These are phyloP conservation scores for Thryonomys swinderianus DNA, from an alignment of 2,113 vertebrate species.

Conservation along the genomic window DNA sequence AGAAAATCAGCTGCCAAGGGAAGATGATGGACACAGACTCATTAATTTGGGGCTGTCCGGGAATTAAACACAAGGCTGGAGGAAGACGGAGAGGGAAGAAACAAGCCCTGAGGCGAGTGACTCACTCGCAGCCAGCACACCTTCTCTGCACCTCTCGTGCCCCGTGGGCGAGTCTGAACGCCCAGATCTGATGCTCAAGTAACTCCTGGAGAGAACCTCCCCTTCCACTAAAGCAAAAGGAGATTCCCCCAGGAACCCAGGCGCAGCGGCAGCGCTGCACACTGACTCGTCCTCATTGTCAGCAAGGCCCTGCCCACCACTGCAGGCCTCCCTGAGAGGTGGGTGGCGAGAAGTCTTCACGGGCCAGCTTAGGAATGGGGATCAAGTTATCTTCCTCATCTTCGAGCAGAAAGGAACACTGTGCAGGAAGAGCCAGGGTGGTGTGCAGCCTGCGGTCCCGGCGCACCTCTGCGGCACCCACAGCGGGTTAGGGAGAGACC, in stretches of 20 bases:
- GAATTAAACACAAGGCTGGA: conserved; percentile 1
- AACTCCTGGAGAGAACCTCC: too few species aligned
- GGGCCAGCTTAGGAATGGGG: conserved; percentile 92
- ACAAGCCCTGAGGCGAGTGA: too few species aligned
- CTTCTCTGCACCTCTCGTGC: too few species aligned
- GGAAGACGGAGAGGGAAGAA: too few species aligned
- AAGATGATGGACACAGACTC: background rate
- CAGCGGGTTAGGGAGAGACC: background rate
- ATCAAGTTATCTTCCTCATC: conserved; percentile 94
- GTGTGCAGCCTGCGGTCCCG: background rate
- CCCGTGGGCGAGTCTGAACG: too few species aligned
- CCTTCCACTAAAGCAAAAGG: background rate
- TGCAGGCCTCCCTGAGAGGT: conserved; percentile 92
- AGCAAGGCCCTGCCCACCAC: conserved; percentile 95
- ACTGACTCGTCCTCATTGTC: conserved; percentile 89
- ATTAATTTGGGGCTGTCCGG: background rate
- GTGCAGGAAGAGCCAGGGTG: background rate
- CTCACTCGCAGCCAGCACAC: too few species aligned
- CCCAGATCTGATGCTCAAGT: too few species aligned
- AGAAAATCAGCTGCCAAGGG: background rate
- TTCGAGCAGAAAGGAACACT: conserved; percentile 63
- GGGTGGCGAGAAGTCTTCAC: conserved; percentile 95
- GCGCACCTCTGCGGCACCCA: background rate
- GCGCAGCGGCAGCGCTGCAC: background rate
- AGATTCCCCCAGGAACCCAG: background rate